Evolutionary conservation across 2,888 invertebrate species (phyloP).

Genomic region (Scaptomyza reducta): DNA sequence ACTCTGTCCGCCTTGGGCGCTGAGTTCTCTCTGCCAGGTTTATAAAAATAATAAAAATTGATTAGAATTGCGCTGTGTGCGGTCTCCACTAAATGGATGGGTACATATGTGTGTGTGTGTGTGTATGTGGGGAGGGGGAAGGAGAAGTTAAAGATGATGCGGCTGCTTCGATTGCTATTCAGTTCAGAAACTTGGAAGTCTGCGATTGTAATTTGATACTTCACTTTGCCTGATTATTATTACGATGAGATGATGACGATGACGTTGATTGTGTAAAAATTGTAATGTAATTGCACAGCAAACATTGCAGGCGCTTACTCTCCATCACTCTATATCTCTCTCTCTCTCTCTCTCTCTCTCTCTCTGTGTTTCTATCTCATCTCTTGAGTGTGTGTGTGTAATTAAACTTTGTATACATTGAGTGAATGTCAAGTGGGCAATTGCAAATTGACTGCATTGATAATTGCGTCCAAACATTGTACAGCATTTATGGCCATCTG

Average conservation of each 20-base stretch:
- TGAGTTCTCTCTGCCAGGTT: conserved; percentile 54
- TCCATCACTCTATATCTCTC: conserved; percentile 6
- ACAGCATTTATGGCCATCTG: conserved; percentile 30
- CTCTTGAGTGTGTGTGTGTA: conserved; percentile 9
- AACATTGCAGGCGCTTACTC: conserved; percentile 23
- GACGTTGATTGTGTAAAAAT: conserved; percentile 79
- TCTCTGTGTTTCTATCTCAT: neutral
- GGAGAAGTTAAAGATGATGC: conserved; percentile 26
- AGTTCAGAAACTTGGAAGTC: conserved; percentile 31
- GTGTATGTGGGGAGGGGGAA: neutral
- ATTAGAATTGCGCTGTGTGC: conserved; percentile 79
- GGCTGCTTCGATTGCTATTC: conserved; percentile 67
- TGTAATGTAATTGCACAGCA: conserved; percentile 75
- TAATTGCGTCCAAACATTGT: conserved; percentile 57
- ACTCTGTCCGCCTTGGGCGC: conserved; percentile 21
- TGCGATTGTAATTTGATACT: conserved; percentile 76
- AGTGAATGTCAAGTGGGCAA: conserved; percentile 63
- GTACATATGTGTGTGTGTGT: conserved; percentile 11
- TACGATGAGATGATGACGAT: conserved; percentile 65
- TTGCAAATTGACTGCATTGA: conserved; percentile 56
- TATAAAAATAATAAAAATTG: conserved; percentile 83
- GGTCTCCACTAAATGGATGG: conserved; percentile 25
- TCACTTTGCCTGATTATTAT: conserved; percentile 80
- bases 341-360: neutral
- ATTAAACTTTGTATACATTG: conserved; percentile 59